These are phyloP conservation scores for Salvelinus fontinalis DNA, from an alignment of 2,113 vertebrate genomes.

Conservation along the genomic window DNA sequence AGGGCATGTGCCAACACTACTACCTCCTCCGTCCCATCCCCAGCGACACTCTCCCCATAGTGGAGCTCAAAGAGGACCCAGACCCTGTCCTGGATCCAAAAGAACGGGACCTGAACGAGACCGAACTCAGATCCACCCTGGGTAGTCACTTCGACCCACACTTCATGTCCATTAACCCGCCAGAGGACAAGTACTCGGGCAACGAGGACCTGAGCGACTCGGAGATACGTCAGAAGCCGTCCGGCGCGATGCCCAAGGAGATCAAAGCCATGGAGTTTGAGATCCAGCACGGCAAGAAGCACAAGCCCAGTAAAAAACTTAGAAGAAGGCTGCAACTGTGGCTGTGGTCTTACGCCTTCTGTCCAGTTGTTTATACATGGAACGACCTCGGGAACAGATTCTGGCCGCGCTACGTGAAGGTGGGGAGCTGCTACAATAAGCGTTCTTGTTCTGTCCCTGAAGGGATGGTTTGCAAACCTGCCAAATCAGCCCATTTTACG, in stretches of 20 bases:
- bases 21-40: slow-evolving; percentile 87
- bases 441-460: slow-evolving; percentile 92
- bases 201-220: slow-evolving; percentile 77
- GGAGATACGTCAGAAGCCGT: slow-evolving; percentile 79
- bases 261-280: slow-evolving; percentile 89
- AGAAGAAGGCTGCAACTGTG: slow-evolving; percentile 87
- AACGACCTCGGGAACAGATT: slow-evolving; percentile 91
- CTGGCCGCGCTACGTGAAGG: slow-evolving; percentile 91
- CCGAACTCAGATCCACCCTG: slow-evolving; percentile 83
- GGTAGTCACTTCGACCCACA: slow-evolving; percentile 86
- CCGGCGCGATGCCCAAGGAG: slow-evolving; percentile 86
- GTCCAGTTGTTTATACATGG: slow-evolving; percentile 90
- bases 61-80: slow-evolving; percentile 86
- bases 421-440: slow-evolving; percentile 90
- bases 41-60: slow-evolving; percentile 86
- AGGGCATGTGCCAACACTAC: slow-evolving; percentile 83
- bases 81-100: slow-evolving; percentile 90
- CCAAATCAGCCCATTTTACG: slow-evolving; percentile 84
- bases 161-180: slow-evolving; percentile 84
- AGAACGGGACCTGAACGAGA: slow-evolving; percentile 93
- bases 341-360: slow-evolving; percentile 90
- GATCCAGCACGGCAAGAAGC: slow-evolving; percentile 82
- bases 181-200: slow-evolving; percentile 79
- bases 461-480: slow-evolving; percentile 90
- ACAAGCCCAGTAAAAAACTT: slow-evolving; percentile 86